These are phyloP conservation scores for Galagoides demidoff DNA, from an alignment of 2,797 vertebrate genomes.

Conservation along the genomic window DNA sequence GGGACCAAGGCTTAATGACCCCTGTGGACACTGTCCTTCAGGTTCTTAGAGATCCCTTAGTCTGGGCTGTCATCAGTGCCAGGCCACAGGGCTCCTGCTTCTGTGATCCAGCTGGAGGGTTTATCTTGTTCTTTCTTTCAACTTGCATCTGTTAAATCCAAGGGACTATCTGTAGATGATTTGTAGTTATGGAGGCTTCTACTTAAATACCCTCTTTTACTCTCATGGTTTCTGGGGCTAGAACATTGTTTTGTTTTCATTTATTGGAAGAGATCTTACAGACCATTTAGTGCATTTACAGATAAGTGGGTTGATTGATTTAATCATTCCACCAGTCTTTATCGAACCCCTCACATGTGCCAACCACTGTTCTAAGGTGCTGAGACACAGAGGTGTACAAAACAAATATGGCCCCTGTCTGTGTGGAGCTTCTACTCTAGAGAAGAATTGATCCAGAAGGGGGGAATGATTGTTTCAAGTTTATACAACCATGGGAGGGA, in stretches of 20 bases:
- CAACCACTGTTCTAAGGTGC: neutral
- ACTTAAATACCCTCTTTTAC: neutral
- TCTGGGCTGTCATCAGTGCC: neutral
- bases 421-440: neutral
- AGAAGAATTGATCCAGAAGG: neutral
- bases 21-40: neutral
- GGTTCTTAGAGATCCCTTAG: neutral
- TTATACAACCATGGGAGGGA: neutral
- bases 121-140: neutral
- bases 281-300: neutral
- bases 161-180: neutral
- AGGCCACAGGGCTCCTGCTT: neutral
- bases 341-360: neutral
- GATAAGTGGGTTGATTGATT: neutral
- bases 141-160: neutral
- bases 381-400: neutral
- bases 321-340: neutral
- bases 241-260: neutral
- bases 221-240: neutral
- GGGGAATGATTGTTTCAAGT: neutral
- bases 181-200: neutral
- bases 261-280: neutral
- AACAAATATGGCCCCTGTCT: neutral
- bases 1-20: neutral
- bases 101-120: neutral